Percentiles rank a stretch among this genome's conserved stretches.
Conservation (phyloP, 2,888 invertebrate genomes). For the Arge pagana region DNA sequence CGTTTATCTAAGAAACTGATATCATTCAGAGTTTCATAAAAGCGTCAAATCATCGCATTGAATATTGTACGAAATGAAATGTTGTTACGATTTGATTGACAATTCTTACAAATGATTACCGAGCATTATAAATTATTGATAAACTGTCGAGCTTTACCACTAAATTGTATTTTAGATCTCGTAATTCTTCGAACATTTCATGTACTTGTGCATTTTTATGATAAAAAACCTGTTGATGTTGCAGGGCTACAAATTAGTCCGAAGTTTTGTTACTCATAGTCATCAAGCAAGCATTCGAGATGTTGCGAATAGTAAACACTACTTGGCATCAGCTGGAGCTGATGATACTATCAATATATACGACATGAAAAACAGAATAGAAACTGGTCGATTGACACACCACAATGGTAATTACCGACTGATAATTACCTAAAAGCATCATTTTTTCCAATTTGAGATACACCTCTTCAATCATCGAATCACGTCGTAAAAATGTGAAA, state of each 20-base stretch:
- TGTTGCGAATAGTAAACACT: conserved; percentile 70
- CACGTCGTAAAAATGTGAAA: background rate
- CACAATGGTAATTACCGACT: conserved; percentile 76
- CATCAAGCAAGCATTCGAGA: conserved; percentile 82
- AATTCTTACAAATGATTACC: no score
- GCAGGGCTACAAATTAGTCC: conserved; percentile 66
- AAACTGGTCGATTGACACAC: conserved; percentile 78
- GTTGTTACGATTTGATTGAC: no score
- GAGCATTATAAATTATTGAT: no score
- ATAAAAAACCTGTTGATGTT: conserved; percentile 29
- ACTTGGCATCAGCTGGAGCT: conserved; percentile 84
- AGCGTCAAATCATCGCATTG: no score
- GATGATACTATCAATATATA: conserved; percentile 89
- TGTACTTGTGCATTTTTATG: background rate
- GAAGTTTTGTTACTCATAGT: conserved; percentile 87
- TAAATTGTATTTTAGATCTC: no score
- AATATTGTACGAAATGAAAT: background rate
- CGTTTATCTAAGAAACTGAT: no score
- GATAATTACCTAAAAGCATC: no score
- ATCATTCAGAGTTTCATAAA: no score
- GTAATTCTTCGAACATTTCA: background rate
- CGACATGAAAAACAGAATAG: conserved; percentile 77
- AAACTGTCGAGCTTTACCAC: no score
- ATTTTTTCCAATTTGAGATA: no score
- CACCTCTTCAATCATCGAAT: background rate